A percentile compares a stretch with the other conserved stretches of the same genome.
Evolutionary conservation across 2,888 invertebrate species (phyloP).

Genomic region (Autographa pulchrina): DNA sequence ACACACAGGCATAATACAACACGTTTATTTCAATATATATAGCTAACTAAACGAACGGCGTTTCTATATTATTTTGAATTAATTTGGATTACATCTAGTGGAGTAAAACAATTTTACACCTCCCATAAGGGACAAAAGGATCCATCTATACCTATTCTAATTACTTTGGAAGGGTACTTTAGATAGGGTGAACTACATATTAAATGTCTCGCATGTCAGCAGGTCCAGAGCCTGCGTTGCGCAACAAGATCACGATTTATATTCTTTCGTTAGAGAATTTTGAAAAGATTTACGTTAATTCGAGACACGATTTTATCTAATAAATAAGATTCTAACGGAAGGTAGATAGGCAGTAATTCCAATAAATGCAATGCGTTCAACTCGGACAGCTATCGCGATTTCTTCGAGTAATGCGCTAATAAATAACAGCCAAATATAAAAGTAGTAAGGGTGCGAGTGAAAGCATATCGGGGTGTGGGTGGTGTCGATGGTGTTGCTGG

Average conservation of each 20-base stretch:
- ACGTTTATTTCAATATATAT: conserved; percentile 1
- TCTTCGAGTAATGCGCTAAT: not conserved
- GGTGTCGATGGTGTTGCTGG: not conserved
- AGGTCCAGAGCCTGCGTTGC: conserved; percentile 41
- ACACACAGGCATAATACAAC: conserved; percentile 28
- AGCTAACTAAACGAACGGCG: conserved; percentile 40
- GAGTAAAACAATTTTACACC: conserved; percentile 50
- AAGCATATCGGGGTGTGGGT: not conserved
- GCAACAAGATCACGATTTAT: conserved; percentile 42
- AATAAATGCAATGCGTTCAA: conserved; percentile 50
- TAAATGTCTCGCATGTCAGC: conserved; percentile 40
- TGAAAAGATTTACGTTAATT: conserved; percentile 19
- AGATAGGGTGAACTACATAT: conserved; percentile 56
- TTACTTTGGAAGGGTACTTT: conserved; percentile 59
- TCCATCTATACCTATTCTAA: conserved; percentile 58
- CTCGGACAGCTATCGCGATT: not conserved
- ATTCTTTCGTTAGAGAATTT: conserved; percentile 9
- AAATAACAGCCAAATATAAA: not conserved
- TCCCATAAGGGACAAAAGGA: conserved; percentile 44
- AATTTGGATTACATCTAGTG: conserved; percentile 60
- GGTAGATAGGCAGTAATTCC: conserved; percentile 31
- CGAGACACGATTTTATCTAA: conserved; percentile 29
- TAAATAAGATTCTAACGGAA: conserved; percentile 24
- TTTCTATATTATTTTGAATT: conserved; percentile 44
- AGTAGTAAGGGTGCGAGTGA: conserved; percentile 9